Evolutionary conservation across 2,113 vertebrate species (phyloP).

Genomic region (Spilogale gracilis): DNA sequence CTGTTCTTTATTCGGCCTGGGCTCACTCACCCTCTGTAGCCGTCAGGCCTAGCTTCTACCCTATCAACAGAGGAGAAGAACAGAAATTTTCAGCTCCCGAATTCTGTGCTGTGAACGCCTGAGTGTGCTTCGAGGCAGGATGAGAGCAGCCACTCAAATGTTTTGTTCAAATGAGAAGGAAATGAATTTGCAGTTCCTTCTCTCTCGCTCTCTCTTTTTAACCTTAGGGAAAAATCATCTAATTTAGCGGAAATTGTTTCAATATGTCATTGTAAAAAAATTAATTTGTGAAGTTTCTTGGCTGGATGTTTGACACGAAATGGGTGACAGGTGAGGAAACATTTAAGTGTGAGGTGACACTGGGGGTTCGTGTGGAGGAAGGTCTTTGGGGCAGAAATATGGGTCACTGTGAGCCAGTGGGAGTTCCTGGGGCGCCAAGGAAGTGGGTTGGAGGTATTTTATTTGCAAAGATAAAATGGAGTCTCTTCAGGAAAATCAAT

Average conservation of each 20-base stretch:
- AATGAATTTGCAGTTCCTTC: neutral
- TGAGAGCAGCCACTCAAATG: neutral
- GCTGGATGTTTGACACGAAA: neutral
- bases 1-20: neutral
- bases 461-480: neutral
- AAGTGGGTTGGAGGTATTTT: neutral
- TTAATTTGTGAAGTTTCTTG: neutral
- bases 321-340: neutral
- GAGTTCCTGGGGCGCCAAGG: neutral
- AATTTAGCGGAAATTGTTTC: neutral
- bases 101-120: neutral
- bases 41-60: neutral
- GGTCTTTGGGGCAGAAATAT: neutral
- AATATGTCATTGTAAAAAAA: conserved; percentile 19
- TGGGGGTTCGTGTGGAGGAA: neutral
- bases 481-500: neutral
- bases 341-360: neutral
- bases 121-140: neutral
- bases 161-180: conserved; percentile 1
- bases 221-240: neutral
- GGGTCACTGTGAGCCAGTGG: neutral
- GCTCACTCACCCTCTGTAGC: neutral
- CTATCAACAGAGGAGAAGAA: neutral
- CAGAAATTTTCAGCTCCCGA: neutral
- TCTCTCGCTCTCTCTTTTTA: neutral